phyloP scores from a whole-genome alignment of 2,797 vertebrate genomes.

The Pyrocephalus nanus region DNA sequence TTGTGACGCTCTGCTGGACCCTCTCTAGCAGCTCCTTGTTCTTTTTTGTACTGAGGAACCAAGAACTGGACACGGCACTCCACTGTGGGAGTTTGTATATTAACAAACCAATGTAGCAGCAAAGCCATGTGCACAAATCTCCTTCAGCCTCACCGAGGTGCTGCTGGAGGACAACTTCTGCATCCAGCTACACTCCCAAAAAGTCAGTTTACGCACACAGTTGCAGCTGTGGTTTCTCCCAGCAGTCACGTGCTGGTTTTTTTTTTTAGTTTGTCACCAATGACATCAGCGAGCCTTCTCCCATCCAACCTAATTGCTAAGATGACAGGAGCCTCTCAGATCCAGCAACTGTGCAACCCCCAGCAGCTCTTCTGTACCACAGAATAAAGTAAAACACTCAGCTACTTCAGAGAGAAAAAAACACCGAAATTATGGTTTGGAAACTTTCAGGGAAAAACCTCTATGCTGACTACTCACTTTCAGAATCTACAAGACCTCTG shows the following conservation, averaged over 20 bases:
- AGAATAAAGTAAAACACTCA: not conserved
- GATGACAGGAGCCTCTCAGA: not conserved
- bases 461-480: not conserved
- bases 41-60: not conserved
- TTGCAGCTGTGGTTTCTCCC: fast-evolving
- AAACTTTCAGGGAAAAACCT: not conserved
- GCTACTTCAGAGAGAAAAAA: not conserved
- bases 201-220: fast-evolving
- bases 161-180: too few species aligned
- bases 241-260: fast-evolving
- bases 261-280: too few species aligned
- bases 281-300: fast-evolving
- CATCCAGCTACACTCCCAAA: too few species aligned
- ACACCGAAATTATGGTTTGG: fast-evolving
- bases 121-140: fast-evolving
- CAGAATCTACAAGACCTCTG: not conserved
- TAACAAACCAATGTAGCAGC: not conserved
- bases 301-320: too few species aligned
- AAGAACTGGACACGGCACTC: too few species aligned
- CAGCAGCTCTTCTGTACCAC: not conserved
- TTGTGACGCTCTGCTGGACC: not conserved
- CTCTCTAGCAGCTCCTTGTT: not conserved
- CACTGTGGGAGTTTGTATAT: fast-evolving
- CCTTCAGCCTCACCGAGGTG: fast-evolving
- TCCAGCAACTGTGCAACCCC: not conserved